Evolutionary conservation across 2,797 vertebrate species (phyloP).

Genomic region (Astyanax mexicanus): DNA sequence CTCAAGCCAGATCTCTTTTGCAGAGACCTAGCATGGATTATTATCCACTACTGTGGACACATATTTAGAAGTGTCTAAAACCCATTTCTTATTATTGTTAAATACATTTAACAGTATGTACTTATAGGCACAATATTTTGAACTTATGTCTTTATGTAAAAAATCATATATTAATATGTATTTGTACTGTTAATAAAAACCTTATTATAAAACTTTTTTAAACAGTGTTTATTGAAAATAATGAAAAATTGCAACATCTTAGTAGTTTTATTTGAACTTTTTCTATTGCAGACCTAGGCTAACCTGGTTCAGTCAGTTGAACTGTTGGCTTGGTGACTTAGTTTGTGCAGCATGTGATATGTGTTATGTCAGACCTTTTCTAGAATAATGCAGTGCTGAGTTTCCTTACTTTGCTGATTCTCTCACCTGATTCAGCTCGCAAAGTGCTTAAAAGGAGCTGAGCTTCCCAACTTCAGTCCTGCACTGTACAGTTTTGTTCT

Average conservation of each 20-base stretch:
- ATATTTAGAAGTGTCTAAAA: background rate
- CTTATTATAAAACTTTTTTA: background rate
- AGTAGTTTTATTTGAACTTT: too few relatives aligned
- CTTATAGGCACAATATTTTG: background rate
- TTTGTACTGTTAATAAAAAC: background rate
- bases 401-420: too few relatives aligned
- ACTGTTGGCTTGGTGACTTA: background rate
- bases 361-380: too few relatives aligned
- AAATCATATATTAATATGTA: background rate
- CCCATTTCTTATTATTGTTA: background rate
- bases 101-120: background rate
- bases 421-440: too few relatives aligned
- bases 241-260: too few relatives aligned
- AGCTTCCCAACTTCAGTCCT: too few relatives aligned
- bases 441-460: too few relatives aligned
- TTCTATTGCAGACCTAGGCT: too few relatives aligned
- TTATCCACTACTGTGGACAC: conserved; percentile 10
- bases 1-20: background rate
- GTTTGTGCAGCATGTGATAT: background rate
- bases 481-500: too few relatives aligned
- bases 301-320: background rate
- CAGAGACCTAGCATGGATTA: conserved; percentile 6
- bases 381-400: too few relatives aligned
- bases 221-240: background rate
- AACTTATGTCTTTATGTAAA: background rate